Evolutionary conservation across 2,797 vertebrate genomes (phyloP).

Genomic region (Lithobates sylvaticus): DNA sequence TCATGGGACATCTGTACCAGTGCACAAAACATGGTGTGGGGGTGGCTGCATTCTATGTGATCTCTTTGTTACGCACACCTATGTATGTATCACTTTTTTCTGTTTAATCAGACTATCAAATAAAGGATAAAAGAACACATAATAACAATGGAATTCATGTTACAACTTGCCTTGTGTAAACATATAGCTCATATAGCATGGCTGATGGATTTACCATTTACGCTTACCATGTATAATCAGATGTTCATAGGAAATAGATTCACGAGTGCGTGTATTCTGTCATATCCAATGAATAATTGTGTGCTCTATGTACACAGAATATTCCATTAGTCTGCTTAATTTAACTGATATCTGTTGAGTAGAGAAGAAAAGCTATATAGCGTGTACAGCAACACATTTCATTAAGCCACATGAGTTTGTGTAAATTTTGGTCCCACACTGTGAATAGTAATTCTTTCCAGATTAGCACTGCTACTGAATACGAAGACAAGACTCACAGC

Average conservation of each 20-base stretch:
- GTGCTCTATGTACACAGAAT: slow-evolving; percentile 33
- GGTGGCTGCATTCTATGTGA: too few relatives aligned
- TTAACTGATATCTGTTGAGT: slow-evolving; percentile 48
- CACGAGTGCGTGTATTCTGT: slow-evolving; percentile 27
- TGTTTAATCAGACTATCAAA: neutral
- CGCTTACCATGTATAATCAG: neutral
- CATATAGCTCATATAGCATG: neutral
- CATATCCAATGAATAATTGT: slow-evolving; percentile 41
- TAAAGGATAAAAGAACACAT: neutral
- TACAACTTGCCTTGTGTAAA: neutral
- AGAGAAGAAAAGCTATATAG: slow-evolving; percentile 11
- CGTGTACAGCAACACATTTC: slow-evolving; percentile 9
- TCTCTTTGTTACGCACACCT: too few relatives aligned
- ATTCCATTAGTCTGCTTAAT: slow-evolving; percentile 53
- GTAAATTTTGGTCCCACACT: slow-evolving; percentile 14
- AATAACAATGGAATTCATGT: neutral
- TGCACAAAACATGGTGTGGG: too few relatives aligned
- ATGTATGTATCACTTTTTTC: too few relatives aligned
- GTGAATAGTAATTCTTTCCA: slow-evolving; percentile 25
- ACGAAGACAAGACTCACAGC: neutral
- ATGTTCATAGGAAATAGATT: slow-evolving; percentile 10
- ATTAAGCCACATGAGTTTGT: neutral
- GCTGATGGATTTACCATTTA: neutral
- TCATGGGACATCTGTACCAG: too few relatives aligned
- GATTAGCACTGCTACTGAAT: slow-evolving; percentile 19